phyloP scores from a whole-genome alignment of 1,140 invertebrate genomes.

The Eulimnadia texana region DNA sequence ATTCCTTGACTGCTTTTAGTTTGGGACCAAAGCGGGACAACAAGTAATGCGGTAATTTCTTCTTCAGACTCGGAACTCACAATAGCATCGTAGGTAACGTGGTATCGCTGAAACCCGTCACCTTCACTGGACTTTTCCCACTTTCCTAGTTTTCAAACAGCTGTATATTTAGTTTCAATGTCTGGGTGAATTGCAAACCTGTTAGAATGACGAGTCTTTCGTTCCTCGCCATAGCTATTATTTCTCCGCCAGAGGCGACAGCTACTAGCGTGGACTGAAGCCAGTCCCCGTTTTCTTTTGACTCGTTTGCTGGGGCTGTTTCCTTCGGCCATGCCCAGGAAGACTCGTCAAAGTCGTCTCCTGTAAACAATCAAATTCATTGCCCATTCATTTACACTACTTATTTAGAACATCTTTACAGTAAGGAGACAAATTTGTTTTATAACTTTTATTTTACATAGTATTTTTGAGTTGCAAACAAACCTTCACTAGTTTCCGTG shows the following conservation, averaged over 20 bases:
- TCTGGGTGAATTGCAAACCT: neutral
- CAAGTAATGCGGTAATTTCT: slow-evolving; percentile 38
- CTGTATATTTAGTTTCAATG: too few species aligned
- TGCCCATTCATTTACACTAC: too few species aligned
- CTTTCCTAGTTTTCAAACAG: too few species aligned
- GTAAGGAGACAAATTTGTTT: too few species aligned
- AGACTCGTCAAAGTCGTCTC: neutral
- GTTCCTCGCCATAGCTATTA: neutral
- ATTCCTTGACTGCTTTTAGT: slow-evolving; percentile 43
- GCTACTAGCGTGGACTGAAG: neutral
- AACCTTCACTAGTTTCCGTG: neutral
- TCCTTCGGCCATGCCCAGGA: neutral
- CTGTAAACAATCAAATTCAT: too few species aligned
- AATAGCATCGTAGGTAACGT: neutral
- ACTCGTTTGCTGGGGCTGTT: neutral
- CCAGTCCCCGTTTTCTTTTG: neutral
- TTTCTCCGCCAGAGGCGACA: neutral
- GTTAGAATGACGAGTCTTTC: neutral
- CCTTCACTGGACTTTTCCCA: neutral
- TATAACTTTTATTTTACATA: neutral
- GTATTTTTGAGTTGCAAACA: neutral
- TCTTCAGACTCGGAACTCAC: slow-evolving; percentile 31
- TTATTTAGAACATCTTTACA: too few species aligned
- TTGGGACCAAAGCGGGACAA: slow-evolving; percentile 49
- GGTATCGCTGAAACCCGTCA: neutral